A percentile compares a stretch with the other conserved stretches of the same genome.
Conservation (phyloP, 2,797 vertebrate genomes). For the Naso thynnoides region DNA sequence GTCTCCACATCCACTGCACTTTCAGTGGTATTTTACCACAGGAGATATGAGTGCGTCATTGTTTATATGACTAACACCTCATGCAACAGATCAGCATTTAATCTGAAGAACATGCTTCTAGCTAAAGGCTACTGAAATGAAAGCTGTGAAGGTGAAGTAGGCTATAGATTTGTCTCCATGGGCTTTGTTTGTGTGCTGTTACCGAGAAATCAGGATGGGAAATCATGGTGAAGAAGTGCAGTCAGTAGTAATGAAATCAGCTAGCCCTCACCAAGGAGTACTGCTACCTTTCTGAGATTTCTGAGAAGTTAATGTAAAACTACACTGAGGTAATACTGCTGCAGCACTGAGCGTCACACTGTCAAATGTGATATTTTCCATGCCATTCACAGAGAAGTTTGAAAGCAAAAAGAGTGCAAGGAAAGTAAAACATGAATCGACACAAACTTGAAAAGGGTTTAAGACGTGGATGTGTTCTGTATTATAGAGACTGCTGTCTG, state of each 20-base stretch:
- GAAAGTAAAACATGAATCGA: constrained; percentile 27
- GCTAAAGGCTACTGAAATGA: constrained; percentile 33
- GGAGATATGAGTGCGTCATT: constrained; percentile 38
- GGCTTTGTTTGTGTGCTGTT: constrained; percentile 3
- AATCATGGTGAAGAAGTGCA: constrained; percentile 6
- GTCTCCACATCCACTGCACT: constrained; percentile 39
- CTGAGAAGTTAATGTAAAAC: constrained; percentile 7
- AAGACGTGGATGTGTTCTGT: constrained; percentile 5
- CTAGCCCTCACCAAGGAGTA: too few species aligned
- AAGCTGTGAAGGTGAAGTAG: constrained; percentile 30
- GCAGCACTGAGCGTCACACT: neutral
- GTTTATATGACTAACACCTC: constrained; percentile 49
- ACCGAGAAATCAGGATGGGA: constrained; percentile 16
- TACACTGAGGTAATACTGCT: neutral
- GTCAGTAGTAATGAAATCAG: constrained; percentile 10
- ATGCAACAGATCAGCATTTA: constrained; percentile 31
- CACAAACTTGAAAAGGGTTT: neutral
- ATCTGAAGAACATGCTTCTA: constrained; percentile 26
- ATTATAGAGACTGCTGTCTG: constrained; percentile 16
- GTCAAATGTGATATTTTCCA: constrained; percentile 9
- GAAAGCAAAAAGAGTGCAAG: neutral
- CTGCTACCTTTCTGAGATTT: constrained; percentile 16
- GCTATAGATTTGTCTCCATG: constrained; percentile 38
- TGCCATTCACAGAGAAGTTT: constrained; percentile 26
- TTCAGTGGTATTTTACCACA: constrained; percentile 34